Evolutionary conservation across 2,113 vertebrate species (phyloP).

Genomic region (Blennius ocellaris): DNA sequence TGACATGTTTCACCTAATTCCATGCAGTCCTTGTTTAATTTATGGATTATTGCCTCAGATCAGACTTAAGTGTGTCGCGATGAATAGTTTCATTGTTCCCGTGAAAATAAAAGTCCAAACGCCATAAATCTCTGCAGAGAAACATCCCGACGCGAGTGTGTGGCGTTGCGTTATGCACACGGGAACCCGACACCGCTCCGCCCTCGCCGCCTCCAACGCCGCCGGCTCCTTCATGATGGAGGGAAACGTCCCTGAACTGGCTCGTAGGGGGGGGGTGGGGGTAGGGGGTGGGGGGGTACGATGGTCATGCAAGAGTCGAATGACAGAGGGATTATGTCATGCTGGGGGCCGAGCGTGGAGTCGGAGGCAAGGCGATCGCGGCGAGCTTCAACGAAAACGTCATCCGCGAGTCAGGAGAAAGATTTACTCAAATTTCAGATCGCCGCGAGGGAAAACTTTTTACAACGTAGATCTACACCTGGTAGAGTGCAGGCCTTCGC

Average conservation of each 20-base stretch:
- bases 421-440: background rate
- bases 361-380: slow-evolving; percentile 31
- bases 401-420: background rate
- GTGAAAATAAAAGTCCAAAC: too few relatives aligned
- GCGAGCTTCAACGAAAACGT: slow-evolving; percentile 9
- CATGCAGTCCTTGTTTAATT: too few relatives aligned
- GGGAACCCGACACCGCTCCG: slow-evolving; percentile 7
- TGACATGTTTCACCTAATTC: too few relatives aligned
- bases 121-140: too few relatives aligned
- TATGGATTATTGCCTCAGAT: too few relatives aligned
- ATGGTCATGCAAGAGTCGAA: slow-evolving; percentile 63
- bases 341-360: slow-evolving; percentile 26
- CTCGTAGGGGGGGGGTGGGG: too few relatives aligned
- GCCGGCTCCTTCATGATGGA: slow-evolving; percentile 26
- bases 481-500: too few relatives aligned
- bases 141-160: background rate
- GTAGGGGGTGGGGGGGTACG: slow-evolving; percentile 5
- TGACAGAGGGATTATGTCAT: slow-evolving; percentile 49
- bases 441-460: too few relatives aligned
- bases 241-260: slow-evolving; percentile 10
- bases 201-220: slow-evolving; percentile 16
- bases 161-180: slow-evolving; percentile 6
- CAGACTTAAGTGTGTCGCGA: too few relatives aligned
- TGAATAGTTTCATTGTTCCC: too few relatives aligned
- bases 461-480: too few relatives aligned